Evolutionary conservation across 2,888 invertebrate species (phyloP).

Genomic region (Sphaerophoria rueppellii): DNA sequence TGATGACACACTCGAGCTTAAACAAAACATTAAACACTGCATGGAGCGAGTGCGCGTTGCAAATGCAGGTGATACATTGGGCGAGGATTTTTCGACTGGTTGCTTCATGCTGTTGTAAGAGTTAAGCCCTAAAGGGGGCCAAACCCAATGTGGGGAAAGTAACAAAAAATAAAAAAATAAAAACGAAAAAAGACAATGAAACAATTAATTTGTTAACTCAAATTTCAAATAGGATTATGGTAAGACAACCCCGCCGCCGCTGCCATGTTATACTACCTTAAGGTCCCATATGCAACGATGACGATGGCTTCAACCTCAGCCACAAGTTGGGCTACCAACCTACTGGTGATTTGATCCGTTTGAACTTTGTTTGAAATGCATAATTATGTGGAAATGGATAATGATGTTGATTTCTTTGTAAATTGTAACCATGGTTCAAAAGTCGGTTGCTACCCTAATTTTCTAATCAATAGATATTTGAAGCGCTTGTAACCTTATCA

Average conservation of each 20-base stretch:
- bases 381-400: slow-evolving; percentile 36
- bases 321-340: slow-evolving; percentile 40
- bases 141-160: slow-evolving; percentile 30
- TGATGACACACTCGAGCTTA: slow-evolving; percentile 60
- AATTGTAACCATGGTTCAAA: neutral
- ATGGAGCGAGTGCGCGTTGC: neutral
- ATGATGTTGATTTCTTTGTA: slow-evolving; percentile 24
- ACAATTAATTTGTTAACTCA: slow-evolving; percentile 72
- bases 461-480: slow-evolving; percentile 30
- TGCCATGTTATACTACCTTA: neutral
- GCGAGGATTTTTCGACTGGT: slow-evolving; percentile 48
- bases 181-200: slow-evolving; percentile 25
- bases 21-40: neutral
- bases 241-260: slow-evolving; percentile 38
- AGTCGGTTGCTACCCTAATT: slow-evolving; percentile 32
- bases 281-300: neutral
- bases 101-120: slow-evolving; percentile 20
- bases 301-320: slow-evolving; percentile 24
- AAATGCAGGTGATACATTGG: slow-evolving; percentile 18
- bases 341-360: slow-evolving; percentile 65
- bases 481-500: neutral
- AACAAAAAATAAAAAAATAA: slow-evolving; percentile 23
- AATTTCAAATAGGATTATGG: slow-evolving; percentile 73
- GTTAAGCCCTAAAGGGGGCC: slow-evolving; percentile 49
- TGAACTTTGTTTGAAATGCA: slow-evolving; percentile 51